These are phyloP conservation scores for Chymomyza costata DNA, from an alignment of 1,140 invertebrate genomes.

Conservation along the genomic window DNA sequence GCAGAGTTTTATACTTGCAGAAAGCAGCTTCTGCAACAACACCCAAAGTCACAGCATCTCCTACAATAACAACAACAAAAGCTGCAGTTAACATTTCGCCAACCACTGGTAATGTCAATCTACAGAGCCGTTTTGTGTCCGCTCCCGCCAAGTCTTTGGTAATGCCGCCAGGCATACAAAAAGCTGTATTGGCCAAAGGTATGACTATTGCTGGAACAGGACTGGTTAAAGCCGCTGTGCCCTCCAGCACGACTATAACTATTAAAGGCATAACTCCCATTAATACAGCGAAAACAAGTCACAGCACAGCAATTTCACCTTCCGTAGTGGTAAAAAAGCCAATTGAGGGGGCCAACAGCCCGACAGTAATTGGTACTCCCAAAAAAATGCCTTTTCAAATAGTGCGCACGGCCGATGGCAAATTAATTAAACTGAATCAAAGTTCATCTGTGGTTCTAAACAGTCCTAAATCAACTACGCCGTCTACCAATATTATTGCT, in stretches of 20 bases:
- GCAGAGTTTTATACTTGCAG: slow-evolving; percentile 42
- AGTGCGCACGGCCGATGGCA: slow-evolving; percentile 57
- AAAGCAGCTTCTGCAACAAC: slow-evolving; percentile 32
- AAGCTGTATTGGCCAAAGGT: slow-evolving; percentile 40
- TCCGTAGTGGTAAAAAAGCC: neutral
- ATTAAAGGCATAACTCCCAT: slow-evolving; percentile 36
- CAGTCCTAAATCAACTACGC: neutral
- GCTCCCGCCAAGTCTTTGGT: no score
- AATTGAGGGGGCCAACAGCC: no score
- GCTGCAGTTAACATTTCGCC: neutral
- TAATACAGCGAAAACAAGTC: slow-evolving; percentile 1
- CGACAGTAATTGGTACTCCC: no score
- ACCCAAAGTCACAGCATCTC: neutral
- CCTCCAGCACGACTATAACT: slow-evolving; percentile 20
- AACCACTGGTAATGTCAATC: slow-evolving; percentile 8
- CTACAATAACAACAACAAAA: slow-evolving; percentile 11
- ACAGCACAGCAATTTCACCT: neutral
- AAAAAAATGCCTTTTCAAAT: slow-evolving; percentile 48
- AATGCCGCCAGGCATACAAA: slow-evolving; percentile 35
- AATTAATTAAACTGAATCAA: slow-evolving; percentile 50
- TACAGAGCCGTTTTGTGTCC: slow-evolving; percentile 12
- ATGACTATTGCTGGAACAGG: slow-evolving; percentile 26
- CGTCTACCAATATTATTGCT: slow-evolving; percentile 14
- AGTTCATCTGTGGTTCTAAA: slow-evolving; percentile 40
- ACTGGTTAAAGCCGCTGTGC: slow-evolving; percentile 35